Conservation (phyloP, 92 coral and sea anemone genomes). For the Palythoa grandiflora region DNA sequence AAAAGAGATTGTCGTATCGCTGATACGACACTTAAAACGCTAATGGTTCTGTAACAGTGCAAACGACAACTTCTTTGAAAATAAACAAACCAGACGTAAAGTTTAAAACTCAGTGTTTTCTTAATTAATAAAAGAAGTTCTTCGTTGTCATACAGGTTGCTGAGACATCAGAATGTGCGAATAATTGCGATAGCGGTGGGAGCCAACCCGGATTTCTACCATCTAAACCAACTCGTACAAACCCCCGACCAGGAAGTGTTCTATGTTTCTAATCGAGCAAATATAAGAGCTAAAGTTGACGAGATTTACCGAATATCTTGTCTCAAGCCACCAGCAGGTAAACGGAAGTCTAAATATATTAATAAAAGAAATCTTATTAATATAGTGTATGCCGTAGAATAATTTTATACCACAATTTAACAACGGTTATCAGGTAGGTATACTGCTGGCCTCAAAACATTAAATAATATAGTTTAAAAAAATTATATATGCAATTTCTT, state of each 20-base stretch:
- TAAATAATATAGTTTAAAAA: too few species aligned
- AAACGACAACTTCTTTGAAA: too few species aligned
- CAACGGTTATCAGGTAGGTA: too few species aligned
- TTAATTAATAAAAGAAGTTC: not conserved
- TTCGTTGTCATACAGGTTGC: not conserved
- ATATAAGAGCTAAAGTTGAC: not conserved
- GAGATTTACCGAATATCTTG: conserved; percentile 14
- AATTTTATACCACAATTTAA: too few species aligned
- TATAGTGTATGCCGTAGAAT: too few species aligned
- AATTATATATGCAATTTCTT: too few species aligned
- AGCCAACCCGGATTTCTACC: not conserved
- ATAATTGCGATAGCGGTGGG: conserved; percentile 14
- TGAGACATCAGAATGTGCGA: not conserved
- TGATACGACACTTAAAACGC: too few species aligned
- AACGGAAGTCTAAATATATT: not conserved
- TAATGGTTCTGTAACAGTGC: too few species aligned
- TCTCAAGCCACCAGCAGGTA: not conserved
- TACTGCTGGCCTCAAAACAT: too few species aligned
- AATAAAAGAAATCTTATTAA: too few species aligned
- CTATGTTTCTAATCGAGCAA: not conserved
- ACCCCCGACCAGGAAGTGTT: not conserved
- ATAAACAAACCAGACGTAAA: too few species aligned
- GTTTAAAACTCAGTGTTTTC: not conserved
- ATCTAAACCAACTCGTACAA: not conserved
- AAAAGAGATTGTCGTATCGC: too few species aligned